Percentiles rank a stretch among this genome's conserved stretches.
These are phyloP conservation scores for Cacatua alba DNA, from an alignment of 2,113 vertebrate genomes.

Conservation along the genomic window DNA sequence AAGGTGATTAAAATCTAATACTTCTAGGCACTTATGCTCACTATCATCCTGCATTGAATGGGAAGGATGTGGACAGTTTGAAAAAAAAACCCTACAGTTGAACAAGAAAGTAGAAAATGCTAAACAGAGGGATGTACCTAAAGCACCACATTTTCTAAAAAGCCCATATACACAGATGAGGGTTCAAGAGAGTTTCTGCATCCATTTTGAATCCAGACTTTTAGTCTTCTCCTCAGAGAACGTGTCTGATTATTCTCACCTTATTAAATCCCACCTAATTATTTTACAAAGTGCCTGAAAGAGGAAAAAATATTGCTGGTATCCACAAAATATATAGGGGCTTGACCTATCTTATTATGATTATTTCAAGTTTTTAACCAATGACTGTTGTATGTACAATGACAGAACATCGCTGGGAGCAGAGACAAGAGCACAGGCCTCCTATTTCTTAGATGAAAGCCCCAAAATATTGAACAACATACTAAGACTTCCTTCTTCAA, in stretches of 20 bases:
- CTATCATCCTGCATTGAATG: not conserved
- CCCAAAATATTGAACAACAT: not conserved
- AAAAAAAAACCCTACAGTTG: not conserved
- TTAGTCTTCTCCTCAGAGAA: not conserved
- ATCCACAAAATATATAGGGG: not conserved
- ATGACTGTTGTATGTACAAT: not conserved
- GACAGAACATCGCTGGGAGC: not conserved
- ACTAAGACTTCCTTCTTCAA: not conserved
- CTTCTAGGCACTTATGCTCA: not conserved
- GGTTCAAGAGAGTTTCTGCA: not conserved
- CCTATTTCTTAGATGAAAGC: not conserved
- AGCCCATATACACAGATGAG: not conserved
- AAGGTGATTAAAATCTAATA: not conserved
- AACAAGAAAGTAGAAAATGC: not conserved
- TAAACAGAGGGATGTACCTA: not conserved
- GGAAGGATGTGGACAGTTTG: not conserved
- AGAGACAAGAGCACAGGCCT: accelerated
- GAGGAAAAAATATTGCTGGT: not conserved
- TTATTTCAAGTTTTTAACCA: not conserved
- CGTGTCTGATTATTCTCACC: not conserved
- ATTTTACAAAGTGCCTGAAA: not conserved
- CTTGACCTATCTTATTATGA: not conserved
- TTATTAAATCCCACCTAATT: not conserved
- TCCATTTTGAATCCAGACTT: not conserved
- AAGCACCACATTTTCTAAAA: not conserved